A percentile compares a stretch with the other conserved stretches of the same genome.
Conservation (phyloP, 2,888 invertebrate genomes). For the Baccha elongata region DNA sequence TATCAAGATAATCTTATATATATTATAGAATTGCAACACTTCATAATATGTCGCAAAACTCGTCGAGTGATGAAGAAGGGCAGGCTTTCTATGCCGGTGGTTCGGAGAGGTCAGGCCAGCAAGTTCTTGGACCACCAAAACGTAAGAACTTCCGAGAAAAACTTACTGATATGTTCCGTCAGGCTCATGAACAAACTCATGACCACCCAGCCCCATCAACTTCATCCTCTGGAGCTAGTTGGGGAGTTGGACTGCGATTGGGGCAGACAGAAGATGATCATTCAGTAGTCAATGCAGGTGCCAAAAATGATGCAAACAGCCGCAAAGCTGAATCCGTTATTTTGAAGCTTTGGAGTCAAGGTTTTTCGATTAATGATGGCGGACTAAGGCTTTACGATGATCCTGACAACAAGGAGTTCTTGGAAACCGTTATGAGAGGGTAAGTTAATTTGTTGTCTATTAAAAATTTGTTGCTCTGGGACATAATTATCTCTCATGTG, state of each 20-base stretch:
- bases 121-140: slow-evolving; percentile 95
- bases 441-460: too few species aligned
- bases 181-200: slow-evolving; percentile 88
- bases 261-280: slow-evolving; percentile 83
- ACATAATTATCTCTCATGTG: too few species aligned
- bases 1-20: background rate
- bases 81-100: slow-evolving; percentile 98
- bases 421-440: slow-evolving; percentile 93
- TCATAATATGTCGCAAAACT: slow-evolving; percentile 83
- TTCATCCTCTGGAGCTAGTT: slow-evolving; percentile 75
- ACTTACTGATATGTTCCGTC: slow-evolving; percentile 95
- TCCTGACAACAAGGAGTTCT: slow-evolving; percentile 92
- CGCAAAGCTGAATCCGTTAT: slow-evolving; percentile 83
- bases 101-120: slow-evolving; percentile 96
- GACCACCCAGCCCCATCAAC: slow-evolving; percentile 81
- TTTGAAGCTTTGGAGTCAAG: slow-evolving; percentile 95
- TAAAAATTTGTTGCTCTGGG: too few species aligned
- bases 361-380: slow-evolving; percentile 96
- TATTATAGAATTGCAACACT: slow-evolving; percentile 83
- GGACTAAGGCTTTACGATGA: slow-evolving; percentile 91
- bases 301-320: slow-evolving; percentile 68
- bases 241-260: slow-evolving; percentile 85
- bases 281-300: slow-evolving; percentile 77
- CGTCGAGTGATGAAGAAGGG: slow-evolving; percentile 85
- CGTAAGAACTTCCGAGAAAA: slow-evolving; percentile 89